Percentiles rank a stretch among this genome's conserved stretches.
phyloP scores from a whole-genome alignment of 2,888 invertebrate genomes.

The Abscondita cerata region DNA sequence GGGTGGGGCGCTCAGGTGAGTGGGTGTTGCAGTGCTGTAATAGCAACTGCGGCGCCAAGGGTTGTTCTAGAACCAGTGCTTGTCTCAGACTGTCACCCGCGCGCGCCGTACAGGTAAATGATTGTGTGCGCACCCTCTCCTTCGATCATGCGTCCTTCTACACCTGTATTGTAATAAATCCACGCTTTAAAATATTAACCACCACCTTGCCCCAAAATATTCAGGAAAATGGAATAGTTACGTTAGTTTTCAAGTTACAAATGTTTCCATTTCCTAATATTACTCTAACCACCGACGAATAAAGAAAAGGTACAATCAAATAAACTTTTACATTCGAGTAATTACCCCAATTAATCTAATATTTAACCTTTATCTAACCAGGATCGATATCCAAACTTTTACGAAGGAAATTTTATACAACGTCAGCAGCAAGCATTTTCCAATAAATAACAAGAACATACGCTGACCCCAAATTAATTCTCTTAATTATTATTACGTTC shows the following conservation, averaged over 20 bases:
- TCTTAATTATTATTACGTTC: neutral
- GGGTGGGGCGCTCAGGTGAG: constrained; percentile 69
- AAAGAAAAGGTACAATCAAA: neutral
- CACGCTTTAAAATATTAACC: constrained; percentile 27
- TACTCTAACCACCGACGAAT: neutral
- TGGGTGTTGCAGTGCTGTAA: constrained; percentile 59
- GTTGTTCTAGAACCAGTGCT: constrained; percentile 64
- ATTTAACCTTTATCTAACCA: neutral
- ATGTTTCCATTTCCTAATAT: constrained; percentile 6
- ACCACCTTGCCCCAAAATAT: constrained; percentile 26
- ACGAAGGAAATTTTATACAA: too few relatives aligned
- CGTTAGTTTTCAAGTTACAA: constrained; percentile 2
- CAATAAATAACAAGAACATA: too few relatives aligned
- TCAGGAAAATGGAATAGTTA: constrained; percentile 11
- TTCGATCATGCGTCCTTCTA: constrained; percentile 29
- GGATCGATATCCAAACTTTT: constrained; percentile 2
- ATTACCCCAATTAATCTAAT: constrained; percentile 1
- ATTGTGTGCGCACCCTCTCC: constrained; percentile 36
- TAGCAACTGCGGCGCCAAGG: constrained; percentile 65
- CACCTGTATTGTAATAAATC: constrained; percentile 21
- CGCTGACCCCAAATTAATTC: neutral
- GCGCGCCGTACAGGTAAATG: constrained; percentile 55
- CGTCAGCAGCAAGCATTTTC: too few relatives aligned
- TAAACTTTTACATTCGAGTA: neutral
- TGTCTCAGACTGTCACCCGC: constrained; percentile 58